A percentile compares a stretch with the other conserved stretches of the same genome.
These are phyloP conservation scores for Phaethornis superciliosus DNA, from an alignment of 2,113 vertebrate genomes.

Conservation along the genomic window DNA sequence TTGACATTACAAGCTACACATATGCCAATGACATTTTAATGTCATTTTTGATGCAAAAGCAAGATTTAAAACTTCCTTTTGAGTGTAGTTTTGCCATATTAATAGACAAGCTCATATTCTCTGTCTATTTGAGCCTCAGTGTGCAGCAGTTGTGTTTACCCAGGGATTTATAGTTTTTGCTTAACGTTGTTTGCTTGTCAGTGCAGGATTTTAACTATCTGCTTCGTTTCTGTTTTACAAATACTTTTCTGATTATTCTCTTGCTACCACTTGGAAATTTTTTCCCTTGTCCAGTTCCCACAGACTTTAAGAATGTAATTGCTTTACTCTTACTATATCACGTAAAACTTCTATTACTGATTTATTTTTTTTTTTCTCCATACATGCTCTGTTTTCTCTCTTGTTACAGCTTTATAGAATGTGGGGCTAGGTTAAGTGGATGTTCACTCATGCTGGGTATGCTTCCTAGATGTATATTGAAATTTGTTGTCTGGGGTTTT, in stretches of 20 bases:
- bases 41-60: too few species aligned
- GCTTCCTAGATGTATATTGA: neutral
- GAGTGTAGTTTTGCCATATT: too few species aligned
- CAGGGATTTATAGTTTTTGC: neutral
- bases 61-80: too few species aligned
- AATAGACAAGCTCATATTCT: too few species aligned
- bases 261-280: neutral
- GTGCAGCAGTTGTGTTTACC: neutral
- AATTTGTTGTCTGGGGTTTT: neutral
- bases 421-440: too few species aligned
- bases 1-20: too few species aligned
- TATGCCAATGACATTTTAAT: too few species aligned
- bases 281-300: neutral
- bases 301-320: neutral
- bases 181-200: neutral
- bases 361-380: neutral
- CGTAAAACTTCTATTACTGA: neutral
- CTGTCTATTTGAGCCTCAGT: too few species aligned
- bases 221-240: neutral
- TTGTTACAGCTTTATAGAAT: neutral
- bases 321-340: neutral
- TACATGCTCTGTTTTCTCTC: neutral
- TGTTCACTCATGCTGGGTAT: neutral
- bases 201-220: neutral
- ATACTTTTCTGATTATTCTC: neutral